These are phyloP conservation scores for Circaetus cinerascens DNA, from an alignment of 2,113 vertebrate species.

Conservation along the genomic window DNA sequence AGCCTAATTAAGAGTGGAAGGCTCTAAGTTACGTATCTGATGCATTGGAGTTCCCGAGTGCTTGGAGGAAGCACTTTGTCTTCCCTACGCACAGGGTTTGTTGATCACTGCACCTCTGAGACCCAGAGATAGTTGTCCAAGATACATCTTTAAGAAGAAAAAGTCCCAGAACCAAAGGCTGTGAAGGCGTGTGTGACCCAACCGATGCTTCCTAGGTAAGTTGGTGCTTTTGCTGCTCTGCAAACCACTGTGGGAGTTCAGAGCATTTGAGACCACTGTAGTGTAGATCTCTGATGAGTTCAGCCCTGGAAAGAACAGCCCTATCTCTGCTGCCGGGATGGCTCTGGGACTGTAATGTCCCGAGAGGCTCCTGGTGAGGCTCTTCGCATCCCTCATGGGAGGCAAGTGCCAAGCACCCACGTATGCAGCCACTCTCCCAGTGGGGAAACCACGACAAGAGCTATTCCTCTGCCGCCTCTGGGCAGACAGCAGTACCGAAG, in stretches of 20 bases:
- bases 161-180: neutral
- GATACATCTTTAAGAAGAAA: neutral
- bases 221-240: neutral
- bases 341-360: neutral
- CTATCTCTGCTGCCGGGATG: neutral
- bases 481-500: neutral
- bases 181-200: neutral
- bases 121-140: neutral
- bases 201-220: neutral
- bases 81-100: neutral
- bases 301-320: neutral
- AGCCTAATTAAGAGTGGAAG: neutral
- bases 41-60: neutral
- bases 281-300: neutral
- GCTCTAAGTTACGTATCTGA: neutral
- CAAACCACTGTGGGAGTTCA: neutral
- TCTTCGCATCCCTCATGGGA: neutral
- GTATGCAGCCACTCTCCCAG: neutral
- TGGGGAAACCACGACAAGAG: neutral
- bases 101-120: neutral
- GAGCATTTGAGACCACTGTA: fast-evolving
- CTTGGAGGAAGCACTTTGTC: neutral
- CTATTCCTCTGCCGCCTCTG: neutral
- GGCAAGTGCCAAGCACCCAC: neutral
- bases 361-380: neutral